Evolutionary conservation across 1,140 invertebrate genomes (phyloP).

Genomic region (Scaptomyza hsui): DNA sequence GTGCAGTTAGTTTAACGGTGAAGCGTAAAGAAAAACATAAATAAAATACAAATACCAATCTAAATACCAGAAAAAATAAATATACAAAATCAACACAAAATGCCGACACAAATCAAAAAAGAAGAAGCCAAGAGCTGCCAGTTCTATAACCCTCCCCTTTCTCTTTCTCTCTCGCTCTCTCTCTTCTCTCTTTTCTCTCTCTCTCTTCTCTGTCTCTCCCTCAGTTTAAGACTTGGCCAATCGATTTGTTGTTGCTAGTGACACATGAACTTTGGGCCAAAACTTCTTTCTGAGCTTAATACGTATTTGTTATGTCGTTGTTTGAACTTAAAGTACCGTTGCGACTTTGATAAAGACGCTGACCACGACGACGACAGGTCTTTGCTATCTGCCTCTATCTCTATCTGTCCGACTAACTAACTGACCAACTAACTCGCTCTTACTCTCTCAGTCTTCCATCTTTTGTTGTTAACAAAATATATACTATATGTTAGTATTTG

Average conservation of each 20-base stretch:
- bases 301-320: slow-evolving; percentile 20
- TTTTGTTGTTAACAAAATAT: slow-evolving; percentile 55
- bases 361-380: slow-evolving; percentile 32
- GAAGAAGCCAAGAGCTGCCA: slow-evolving; percentile 1
- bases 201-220: background rate
- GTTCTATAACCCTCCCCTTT: slow-evolving; percentile 29
- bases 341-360: slow-evolving; percentile 43
- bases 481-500: slow-evolving; percentile 18
- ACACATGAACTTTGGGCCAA: slow-evolving; percentile 67
- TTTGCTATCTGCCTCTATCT: slow-evolving; percentile 4
- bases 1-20: slow-evolving; percentile 78
- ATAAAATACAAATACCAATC: slow-evolving; percentile 52
- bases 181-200: too few relatives aligned
- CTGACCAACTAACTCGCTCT: background rate
- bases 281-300: slow-evolving; percentile 11
- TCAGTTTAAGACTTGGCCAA: slow-evolving; percentile 24
- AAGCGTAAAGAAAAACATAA: slow-evolving; percentile 77
- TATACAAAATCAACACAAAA: slow-evolving; percentile 23
- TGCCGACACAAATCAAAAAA: slow-evolving; percentile 34
- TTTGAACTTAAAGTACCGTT: slow-evolving; percentile 65
- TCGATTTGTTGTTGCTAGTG: slow-evolving; percentile 45
- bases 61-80: slow-evolving; percentile 10
- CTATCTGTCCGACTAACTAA: background rate
- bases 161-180: too few relatives aligned
- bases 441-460: slow-evolving; percentile 1